Conservation (phyloP, 2,797 vertebrate genomes). For the Pantherophis vulpinus region DNA sequence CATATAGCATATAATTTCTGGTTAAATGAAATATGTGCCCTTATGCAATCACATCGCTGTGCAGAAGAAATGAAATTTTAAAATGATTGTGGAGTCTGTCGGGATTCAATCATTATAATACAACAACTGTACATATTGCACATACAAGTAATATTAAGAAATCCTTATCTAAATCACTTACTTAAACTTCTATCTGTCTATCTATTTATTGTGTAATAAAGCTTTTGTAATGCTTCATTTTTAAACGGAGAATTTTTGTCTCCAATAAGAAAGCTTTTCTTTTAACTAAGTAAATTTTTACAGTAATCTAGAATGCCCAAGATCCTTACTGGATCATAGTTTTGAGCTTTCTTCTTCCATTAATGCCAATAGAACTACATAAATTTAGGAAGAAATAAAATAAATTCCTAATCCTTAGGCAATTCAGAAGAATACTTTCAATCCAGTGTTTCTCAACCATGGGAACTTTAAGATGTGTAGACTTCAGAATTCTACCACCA, state of each 20-base stretch:
- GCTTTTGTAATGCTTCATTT: background rate
- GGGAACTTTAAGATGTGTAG: background rate
- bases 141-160: background rate
- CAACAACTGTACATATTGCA: background rate
- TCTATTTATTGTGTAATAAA: background rate
- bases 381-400: background rate
- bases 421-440: background rate
- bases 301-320: background rate
- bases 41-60: background rate
- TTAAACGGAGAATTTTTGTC: background rate
- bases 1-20: background rate
- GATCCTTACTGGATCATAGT: background rate
- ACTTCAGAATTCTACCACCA: background rate
- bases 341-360: background rate
- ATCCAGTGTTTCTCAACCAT: background rate
- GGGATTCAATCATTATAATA: background rate
- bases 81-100: background rate
- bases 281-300: background rate
- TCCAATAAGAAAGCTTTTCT: background rate
- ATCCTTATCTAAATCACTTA: background rate
- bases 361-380: background rate
- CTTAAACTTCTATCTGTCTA: background rate
- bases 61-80: background rate
- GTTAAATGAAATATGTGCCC: background rate
- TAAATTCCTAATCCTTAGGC: background rate